Evolutionary conservation across 2,888 invertebrate species (phyloP).

Genomic region (Dilophus febrilis): DNA sequence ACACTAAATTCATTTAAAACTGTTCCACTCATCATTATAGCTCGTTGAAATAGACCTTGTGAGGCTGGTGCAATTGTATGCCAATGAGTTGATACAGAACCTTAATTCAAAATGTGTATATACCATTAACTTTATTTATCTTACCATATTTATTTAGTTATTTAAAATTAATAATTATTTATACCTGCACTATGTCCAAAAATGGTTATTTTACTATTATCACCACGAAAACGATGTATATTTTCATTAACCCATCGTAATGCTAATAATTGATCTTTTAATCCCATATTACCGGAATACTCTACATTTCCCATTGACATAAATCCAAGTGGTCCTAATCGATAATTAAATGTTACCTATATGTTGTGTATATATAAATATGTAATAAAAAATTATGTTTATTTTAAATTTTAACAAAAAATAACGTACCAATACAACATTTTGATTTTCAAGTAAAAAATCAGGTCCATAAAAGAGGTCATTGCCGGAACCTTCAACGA

Average conservation of each 20-base stretch:
- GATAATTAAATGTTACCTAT: conserved; percentile 25
- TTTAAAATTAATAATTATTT: too few relatives aligned
- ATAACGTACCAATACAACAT: conserved; percentile 2
- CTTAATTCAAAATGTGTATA: not conserved
- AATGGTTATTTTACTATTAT: conserved; percentile 22
- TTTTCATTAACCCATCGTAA: conserved; percentile 26
- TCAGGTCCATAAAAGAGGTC: conserved; percentile 1
- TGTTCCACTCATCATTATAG: conserved; percentile 4
- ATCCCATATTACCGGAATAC: conserved; percentile 26
- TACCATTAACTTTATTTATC: not conserved
- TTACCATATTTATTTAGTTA: too few relatives aligned
- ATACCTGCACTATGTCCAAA: conserved; percentile 26
- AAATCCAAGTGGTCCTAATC: conserved; percentile 27
- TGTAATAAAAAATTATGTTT: not conserved
- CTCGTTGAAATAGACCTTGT: conserved; percentile 3
- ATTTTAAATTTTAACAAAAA: too few relatives aligned
- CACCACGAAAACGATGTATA: conserved; percentile 27
- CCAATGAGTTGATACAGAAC: conserved; percentile 17
- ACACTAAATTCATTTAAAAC: conserved; percentile 1
- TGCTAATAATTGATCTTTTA: conserved; percentile 27
- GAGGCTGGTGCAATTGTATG: conserved; percentile 3
- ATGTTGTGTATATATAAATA: not conserved
- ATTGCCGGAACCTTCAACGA: not conserved
- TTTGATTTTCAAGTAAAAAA: conserved; percentile 1
- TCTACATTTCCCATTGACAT: conserved; percentile 24